Evolutionary conservation across 2,797 vertebrate species (phyloP).

Genomic region (Myiotriccus ornatus): DNA sequence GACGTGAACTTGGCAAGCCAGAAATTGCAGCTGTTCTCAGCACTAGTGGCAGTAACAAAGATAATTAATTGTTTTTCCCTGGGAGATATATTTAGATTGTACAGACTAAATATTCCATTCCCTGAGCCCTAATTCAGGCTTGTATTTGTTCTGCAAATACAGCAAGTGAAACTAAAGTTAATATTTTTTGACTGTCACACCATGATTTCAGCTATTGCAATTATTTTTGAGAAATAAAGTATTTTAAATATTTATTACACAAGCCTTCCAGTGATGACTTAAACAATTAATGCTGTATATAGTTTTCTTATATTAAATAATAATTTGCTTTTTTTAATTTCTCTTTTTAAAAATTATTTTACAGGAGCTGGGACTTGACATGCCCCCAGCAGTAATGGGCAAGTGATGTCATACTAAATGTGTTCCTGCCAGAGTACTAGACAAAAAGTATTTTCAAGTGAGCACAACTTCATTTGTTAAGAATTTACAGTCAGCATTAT

Average conservation of each 20-base stretch:
- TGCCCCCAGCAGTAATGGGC: neutral
- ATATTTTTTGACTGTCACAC: neutral
- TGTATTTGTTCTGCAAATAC: constrained; percentile 3
- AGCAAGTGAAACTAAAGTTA: neutral
- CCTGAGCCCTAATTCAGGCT: neutral
- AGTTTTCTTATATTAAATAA: neutral
- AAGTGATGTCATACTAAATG: rapidly evolving
- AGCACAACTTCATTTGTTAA: neutral
- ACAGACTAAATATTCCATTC: constrained; percentile 26
- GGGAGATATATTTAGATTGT: constrained; percentile 40
- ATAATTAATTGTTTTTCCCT: constrained; percentile 66
- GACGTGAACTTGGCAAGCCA: constrained; percentile 39
- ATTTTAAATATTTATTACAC: neutral
- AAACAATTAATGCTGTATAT: neutral
- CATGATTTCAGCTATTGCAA: neutral
- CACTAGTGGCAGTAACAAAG: constrained; percentile 38
- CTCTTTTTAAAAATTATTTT: neutral
- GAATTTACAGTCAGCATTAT: neutral
- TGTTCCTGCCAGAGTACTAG: neutral
- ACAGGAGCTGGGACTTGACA: neutral
- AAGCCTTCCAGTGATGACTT: neutral
- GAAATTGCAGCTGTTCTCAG: constrained; percentile 59
- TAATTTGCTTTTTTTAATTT: neutral
- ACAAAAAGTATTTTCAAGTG: neutral
- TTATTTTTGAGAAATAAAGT: neutral